phyloP scores from a whole-genome alignment of 2,113 vertebrate species.

The Zapus hudsonius region DNA sequence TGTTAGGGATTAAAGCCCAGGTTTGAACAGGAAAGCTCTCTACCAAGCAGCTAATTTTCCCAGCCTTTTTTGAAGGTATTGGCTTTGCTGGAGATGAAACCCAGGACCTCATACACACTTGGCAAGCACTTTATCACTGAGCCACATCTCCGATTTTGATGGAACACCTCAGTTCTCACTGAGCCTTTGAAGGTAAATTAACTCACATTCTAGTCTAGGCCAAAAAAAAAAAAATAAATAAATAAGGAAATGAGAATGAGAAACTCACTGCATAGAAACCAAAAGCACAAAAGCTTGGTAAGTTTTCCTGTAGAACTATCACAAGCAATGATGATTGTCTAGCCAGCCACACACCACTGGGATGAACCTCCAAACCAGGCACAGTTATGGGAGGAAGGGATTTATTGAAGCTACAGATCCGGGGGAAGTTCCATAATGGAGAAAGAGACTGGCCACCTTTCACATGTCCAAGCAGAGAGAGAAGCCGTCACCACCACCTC shows the following conservation, averaged over 20 bases:
- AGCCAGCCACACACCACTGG: no score
- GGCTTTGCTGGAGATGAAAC: background rate
- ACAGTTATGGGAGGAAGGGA: no score
- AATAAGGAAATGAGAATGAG: conserved; percentile 40
- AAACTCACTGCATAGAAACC: background rate
- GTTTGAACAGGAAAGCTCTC: background rate
- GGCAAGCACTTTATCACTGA: background rate
- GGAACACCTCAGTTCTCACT: background rate
- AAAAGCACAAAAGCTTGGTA: conserved; percentile 17
- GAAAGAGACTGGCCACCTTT: no score
- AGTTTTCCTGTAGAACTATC: conserved; percentile 7
- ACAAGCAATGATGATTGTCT: background rate
- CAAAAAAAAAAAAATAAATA: no score
- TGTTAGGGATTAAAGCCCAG: background rate
- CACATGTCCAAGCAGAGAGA: no score
- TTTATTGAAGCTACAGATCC: no score
- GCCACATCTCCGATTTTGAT: background rate
- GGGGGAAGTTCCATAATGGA: no score
- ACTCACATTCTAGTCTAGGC: background rate
- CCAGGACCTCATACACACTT: background rate
- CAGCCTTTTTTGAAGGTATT: background rate
- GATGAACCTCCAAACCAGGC: no score
- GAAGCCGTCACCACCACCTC: no score
- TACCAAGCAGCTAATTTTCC: background rate
- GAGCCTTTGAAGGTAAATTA: background rate